Percentiles rank a stretch among this genome's conserved stretches.
phyloP scores from a whole-genome alignment of 2,888 invertebrate genomes.

The Hydropsyche betteni region DNA sequence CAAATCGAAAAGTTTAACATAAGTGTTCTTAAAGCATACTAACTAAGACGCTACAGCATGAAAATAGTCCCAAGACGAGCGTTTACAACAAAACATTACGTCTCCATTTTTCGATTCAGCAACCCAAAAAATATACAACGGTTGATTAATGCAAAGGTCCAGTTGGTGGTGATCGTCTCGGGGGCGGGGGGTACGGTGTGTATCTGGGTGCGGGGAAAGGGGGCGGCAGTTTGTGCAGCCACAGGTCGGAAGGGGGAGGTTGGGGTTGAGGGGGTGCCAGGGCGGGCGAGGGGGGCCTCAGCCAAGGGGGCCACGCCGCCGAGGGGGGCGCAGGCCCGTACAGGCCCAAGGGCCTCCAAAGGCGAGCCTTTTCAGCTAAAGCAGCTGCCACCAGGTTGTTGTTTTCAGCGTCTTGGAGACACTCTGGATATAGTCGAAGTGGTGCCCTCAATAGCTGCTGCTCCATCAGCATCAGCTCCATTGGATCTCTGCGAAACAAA shows the following conservation, averaged over 20 bases:
- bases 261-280: constrained; percentile 87
- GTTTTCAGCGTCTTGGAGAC: constrained; percentile 65
- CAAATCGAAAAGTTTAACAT: no score
- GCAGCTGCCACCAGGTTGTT: constrained; percentile 66
- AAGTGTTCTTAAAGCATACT: no score
- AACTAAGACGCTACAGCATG: no score
- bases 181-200: constrained; percentile 71
- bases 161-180: constrained; percentile 53
- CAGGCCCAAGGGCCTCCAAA: constrained; percentile 66
- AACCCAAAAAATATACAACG: no score
- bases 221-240: constrained; percentile 85
- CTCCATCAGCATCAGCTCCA: constrained; percentile 82
- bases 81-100: no score
- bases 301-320: constrained; percentile 62
- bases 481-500: constrained; percentile 73
- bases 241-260: constrained; percentile 86
- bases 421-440: constrained; percentile 72
- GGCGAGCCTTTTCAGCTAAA: constrained; percentile 66
- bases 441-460: constrained; percentile 77
- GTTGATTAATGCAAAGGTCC: constrained; percentile 37
- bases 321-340: constrained; percentile 64
- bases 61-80: no score
- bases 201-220: constrained; percentile 67
- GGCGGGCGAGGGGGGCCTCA: constrained; percentile 84
- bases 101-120: no score